Conservation (phyloP, 2,113 vertebrate genomes). For the Malurus cyaneus region DNA sequence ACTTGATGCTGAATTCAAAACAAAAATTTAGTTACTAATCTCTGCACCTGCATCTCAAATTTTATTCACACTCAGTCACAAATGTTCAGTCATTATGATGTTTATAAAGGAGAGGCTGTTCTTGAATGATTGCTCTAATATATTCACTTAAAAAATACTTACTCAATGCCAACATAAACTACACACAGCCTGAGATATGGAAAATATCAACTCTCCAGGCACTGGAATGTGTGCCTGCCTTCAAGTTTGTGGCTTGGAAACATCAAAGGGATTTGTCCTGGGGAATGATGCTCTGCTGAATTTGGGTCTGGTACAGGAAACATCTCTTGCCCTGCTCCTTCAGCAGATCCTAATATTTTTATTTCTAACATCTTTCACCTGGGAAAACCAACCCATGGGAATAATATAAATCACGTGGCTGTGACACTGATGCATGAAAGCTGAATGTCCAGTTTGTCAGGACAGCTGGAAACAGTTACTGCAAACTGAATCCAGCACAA, state of each 20-base stretch:
- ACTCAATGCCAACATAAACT: background rate
- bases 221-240: background rate
- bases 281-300: background rate
- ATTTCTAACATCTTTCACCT: background rate
- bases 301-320: background rate
- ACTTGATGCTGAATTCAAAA: background rate
- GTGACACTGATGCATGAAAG: background rate
- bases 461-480: background rate
- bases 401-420: background rate
- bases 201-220: background rate
- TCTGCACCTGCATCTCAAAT: background rate
- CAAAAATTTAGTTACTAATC: background rate
- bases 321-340: background rate
- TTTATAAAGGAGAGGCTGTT: background rate
- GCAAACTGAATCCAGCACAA: background rate
- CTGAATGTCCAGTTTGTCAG: background rate
- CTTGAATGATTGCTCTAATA: background rate
- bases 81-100: background rate
- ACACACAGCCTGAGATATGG: background rate
- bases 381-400: background rate
- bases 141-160: background rate
- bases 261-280: background rate
- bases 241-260: background rate
- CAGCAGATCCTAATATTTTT: background rate
- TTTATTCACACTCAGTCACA: background rate